Percentiles rank a stretch among this genome's conserved stretches.
phyloP scores from a whole-genome alignment of 2,113 vertebrate genomes.

The Edolisoma coerulescens region DNA sequence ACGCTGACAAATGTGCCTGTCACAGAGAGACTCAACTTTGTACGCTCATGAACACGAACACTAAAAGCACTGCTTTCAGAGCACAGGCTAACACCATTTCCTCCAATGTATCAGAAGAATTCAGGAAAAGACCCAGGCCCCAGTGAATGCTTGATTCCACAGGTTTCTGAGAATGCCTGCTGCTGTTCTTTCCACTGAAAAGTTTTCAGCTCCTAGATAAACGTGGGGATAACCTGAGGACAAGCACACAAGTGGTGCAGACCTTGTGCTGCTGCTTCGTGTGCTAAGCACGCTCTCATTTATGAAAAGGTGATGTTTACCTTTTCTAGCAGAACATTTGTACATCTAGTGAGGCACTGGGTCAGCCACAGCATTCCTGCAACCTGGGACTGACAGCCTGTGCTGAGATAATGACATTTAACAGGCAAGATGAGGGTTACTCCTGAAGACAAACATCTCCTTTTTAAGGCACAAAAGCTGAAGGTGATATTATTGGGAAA shows the following conservation, averaged over 20 bases:
- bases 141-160: neutral
- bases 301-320: neutral
- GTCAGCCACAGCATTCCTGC: neutral
- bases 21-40: neutral
- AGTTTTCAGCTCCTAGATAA: neutral
- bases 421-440: neutral
- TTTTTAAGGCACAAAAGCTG: neutral
- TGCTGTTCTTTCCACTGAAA: neutral
- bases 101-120: neutral
- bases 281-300: neutral
- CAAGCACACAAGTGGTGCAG: neutral
- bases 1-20: neutral
- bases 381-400: neutral
- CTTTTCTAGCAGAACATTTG: neutral
- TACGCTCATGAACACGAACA: neutral
- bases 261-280: neutral
- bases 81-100: neutral
- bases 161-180: neutral
- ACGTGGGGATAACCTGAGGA: neutral
- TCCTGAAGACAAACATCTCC: neutral
- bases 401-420: neutral
- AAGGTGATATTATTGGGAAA: neutral
- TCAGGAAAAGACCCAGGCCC: neutral
- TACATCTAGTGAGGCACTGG: neutral
- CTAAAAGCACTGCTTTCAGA: neutral